These are phyloP conservation scores for Sarcoramphus papa DNA, from an alignment of 2,797 vertebrate species.

Conservation along the genomic window DNA sequence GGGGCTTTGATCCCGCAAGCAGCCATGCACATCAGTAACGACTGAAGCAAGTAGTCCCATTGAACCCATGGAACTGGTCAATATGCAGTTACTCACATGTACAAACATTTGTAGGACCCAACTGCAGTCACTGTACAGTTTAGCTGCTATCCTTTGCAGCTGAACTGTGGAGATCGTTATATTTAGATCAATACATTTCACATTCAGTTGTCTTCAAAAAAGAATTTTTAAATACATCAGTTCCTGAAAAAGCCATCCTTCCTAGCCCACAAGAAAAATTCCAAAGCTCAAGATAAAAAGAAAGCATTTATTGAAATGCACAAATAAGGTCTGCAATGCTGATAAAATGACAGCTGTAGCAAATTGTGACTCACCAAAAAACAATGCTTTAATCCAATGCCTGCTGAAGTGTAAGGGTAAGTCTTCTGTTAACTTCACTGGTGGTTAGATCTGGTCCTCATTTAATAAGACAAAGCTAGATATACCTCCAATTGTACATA, in stretches of 20 bases:
- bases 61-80: not conserved
- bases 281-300: not conserved
- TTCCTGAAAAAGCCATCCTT: not conserved
- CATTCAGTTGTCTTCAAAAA: not conserved
- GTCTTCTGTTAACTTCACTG: constrained; percentile 43
- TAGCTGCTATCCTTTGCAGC: not conserved
- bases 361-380: constrained; percentile 51
- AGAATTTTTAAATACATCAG: not conserved
- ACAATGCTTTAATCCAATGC: constrained; percentile 57
- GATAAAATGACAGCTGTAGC: constrained; percentile 56
- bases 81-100: not conserved
- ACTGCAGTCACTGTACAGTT: not conserved
- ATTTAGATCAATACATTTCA: not conserved
- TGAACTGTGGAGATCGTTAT: not conserved
- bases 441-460: constrained; percentile 35
- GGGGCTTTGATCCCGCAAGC: not conserved
- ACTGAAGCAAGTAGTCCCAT: not conserved
- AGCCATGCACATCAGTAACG: not conserved
- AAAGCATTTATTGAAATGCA: not conserved
- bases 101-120: not conserved
- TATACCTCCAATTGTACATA: not conserved
- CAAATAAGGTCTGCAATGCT: not conserved
- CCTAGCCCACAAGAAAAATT: not conserved
- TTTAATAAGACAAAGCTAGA: constrained; percentile 7
- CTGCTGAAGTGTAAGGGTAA: constrained; percentile 45